These are phyloP conservation scores for Osmerus eperlanus DNA, from an alignment of 2,113 vertebrate species.

Conservation along the genomic window DNA sequence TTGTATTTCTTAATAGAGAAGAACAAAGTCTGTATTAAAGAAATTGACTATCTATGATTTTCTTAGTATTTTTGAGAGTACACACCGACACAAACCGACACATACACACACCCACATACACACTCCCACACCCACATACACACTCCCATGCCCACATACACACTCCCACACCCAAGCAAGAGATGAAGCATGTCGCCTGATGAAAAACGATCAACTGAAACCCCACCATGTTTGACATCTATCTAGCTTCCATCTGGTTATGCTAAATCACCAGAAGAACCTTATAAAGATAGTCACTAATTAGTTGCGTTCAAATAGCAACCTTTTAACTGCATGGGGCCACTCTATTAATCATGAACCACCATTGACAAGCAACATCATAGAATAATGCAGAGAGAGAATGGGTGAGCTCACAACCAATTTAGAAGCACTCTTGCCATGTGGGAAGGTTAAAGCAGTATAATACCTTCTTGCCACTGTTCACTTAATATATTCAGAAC, in stretches of 20 bases:
- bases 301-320: not conserved
- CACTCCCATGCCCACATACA: no score
- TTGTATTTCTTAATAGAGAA: conserved; percentile 62
- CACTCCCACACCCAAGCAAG: no score
- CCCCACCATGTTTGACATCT: no score
- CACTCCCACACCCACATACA: no score
- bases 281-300: not conserved
- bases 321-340: conserved; percentile 2
- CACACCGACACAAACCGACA: no score
- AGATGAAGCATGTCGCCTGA: no score
- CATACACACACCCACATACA: no score
- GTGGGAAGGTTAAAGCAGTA: no score
- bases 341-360: not conserved
- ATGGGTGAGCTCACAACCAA: not conserved
- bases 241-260: not conserved
- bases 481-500: no score
- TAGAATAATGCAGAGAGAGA: not conserved
- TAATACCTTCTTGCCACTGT: no score
- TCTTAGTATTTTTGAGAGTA: conserved; percentile 21
- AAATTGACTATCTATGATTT: conserved; percentile 32
- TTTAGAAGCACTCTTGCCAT: not conserved
- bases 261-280: not conserved
- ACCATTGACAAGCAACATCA: not conserved
- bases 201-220: no score
- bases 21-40: conserved; percentile 63